Evolutionary conservation across 2,797 vertebrate genomes (phyloP).

Genomic region (Spheniscus humboldti): DNA sequence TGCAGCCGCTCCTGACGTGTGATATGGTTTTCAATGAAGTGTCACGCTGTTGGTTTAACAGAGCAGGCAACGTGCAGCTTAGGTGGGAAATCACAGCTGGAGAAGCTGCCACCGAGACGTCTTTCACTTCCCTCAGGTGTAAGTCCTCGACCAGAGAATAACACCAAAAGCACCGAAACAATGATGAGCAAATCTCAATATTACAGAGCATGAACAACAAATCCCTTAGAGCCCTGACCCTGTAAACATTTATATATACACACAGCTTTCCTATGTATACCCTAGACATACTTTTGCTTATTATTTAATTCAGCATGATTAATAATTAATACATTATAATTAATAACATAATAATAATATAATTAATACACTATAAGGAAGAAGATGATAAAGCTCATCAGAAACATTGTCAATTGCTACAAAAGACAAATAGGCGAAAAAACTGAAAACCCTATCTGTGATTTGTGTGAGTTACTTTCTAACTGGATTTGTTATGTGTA

Average conservation of each 20-base stretch:
- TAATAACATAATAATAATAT: background rate
- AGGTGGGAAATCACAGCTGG: slow-evolving; percentile 11
- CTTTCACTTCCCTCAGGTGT: background rate
- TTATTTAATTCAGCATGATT: background rate
- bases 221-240: background rate
- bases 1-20: background rate
- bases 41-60: background rate
- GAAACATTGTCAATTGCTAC: background rate
- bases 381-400: background rate
- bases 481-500: background rate
- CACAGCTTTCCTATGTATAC: background rate
- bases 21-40: background rate
- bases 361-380: background rate
- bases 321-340: background rate
- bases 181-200: background rate
- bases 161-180: background rate
- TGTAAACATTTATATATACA: background rate
- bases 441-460: background rate
- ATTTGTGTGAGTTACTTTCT: background rate
- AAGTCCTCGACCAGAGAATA: background rate
- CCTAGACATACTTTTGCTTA: background rate
- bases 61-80: background rate
- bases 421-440: background rate
- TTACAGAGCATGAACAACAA: background rate
- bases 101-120: background rate